phyloP scores from a whole-genome alignment of 2,113 vertebrate genomes.

The Eulemur macaco region DNA sequence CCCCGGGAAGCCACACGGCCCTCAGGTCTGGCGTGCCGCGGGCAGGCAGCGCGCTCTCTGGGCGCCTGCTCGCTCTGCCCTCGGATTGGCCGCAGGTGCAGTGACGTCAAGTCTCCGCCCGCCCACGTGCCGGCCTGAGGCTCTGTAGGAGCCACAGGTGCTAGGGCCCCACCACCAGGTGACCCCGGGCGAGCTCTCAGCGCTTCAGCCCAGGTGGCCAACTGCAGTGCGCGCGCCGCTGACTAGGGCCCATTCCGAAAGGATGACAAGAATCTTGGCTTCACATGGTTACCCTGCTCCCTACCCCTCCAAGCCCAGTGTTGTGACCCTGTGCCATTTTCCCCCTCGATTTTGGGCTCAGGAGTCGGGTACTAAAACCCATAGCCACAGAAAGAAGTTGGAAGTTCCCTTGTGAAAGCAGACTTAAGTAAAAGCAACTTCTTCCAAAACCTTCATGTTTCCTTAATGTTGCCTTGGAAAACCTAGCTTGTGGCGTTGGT shows the following conservation, averaged over 20 bases:
- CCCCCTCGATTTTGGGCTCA: not conserved
- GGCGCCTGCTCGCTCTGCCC: fast-evolving
- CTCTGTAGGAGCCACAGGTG: not conserved
- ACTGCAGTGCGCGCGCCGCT: not conserved
- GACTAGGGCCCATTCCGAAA: not conserved
- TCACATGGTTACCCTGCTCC: not conserved
- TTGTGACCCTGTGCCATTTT: not conserved
- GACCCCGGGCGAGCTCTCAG: fast-evolving
- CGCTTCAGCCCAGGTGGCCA: fast-evolving
- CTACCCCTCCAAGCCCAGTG: not conserved
- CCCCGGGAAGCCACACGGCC: fast-evolving
- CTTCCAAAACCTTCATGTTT: not conserved
- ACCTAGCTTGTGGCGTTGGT: not conserved
- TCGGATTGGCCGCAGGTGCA: not conserved
- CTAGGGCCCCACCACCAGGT: fast-evolving
- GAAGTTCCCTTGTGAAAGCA: not conserved
- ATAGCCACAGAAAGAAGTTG: not conserved
- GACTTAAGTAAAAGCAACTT: not conserved
- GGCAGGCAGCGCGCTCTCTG: no score
- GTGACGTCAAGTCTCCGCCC: fast-evolving
- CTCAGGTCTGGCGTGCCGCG: fast-evolving
- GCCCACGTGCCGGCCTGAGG: fast-evolving
- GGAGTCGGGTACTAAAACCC: not conserved
- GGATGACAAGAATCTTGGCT: not conserved
- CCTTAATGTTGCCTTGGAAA: not conserved